A percentile compares a stretch with the other conserved stretches of the same genome.
phyloP scores from a whole-genome alignment of 2,113 vertebrate genomes.

The Trochalopteron elliotii region DNA sequence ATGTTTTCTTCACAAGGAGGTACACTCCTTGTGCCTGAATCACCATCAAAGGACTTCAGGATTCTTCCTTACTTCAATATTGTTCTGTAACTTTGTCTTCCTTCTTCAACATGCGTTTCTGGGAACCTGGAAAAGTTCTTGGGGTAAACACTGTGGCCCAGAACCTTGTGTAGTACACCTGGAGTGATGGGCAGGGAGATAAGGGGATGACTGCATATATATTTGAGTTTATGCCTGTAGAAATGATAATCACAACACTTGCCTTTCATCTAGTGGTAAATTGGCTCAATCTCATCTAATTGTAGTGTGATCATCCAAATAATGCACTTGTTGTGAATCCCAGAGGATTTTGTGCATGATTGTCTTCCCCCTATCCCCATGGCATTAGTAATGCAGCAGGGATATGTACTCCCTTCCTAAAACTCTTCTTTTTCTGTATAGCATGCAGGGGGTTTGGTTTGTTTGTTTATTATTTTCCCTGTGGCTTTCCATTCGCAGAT shows the following conservation, averaged over 20 bases:
- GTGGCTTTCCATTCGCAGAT: neutral
- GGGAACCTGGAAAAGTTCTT: neutral
- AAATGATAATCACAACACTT: neutral
- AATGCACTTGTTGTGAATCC: neutral
- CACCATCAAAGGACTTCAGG: neutral
- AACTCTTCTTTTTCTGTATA: neutral
- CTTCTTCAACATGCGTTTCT: neutral
- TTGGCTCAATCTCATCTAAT: neutral
- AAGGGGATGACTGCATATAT: neutral
- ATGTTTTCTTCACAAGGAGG: neutral
- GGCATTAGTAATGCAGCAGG: neutral
- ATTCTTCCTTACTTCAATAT: neutral
- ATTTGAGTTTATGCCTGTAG: neutral
- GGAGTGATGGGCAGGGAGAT: neutral
- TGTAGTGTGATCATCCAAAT: neutral
- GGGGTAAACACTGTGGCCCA: neutral
- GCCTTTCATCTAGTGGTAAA: neutral
- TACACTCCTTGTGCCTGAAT: neutral
- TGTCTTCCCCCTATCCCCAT: accelerated
- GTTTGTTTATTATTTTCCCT: neutral
- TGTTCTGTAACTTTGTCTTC: neutral
- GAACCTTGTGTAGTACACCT: neutral
- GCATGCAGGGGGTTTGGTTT: accelerated
- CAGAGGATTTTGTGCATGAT: neutral
- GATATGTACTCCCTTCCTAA: neutral